Evolutionary conservation across 37 sponge, comb jelly and placozoan genomes (phyloP).

Genomic region (Bolinopsis microptera): DNA sequence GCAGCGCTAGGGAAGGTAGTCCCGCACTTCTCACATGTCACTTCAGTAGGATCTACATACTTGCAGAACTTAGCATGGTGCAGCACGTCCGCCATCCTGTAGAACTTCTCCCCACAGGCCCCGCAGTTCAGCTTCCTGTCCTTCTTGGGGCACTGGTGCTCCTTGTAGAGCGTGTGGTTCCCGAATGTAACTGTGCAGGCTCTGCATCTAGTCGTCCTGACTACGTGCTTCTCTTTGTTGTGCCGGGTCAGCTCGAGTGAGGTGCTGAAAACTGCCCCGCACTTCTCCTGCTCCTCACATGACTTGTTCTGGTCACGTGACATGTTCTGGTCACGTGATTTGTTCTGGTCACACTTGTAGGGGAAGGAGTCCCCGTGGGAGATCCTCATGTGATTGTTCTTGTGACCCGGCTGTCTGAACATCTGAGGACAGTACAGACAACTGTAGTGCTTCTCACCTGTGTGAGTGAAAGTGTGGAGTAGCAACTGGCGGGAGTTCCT

Average conservation of each 20-base stretch:
- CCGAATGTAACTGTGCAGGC: not conserved
- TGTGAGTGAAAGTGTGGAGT: constrained; percentile 32
- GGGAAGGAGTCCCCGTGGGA: not conserved
- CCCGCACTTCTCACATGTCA: constrained; percentile 19
- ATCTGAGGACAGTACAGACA: not conserved
- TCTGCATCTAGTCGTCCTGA: not conserved
- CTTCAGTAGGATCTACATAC: not conserved
- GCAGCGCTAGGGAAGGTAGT: not conserved
- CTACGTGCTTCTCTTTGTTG: not conserved
- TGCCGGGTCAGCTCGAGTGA: not conserved
- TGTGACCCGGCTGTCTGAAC: constrained; percentile 27
- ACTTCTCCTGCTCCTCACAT: not conserved
- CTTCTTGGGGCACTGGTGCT: not conserved
- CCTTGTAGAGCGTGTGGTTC: not conserved
- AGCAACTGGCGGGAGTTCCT: not conserved
- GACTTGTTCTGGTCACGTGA: too few species aligned
- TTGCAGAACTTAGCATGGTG: constrained; percentile 32
- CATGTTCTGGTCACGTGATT: not conserved
- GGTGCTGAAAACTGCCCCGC: not conserved
- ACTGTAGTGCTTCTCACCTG: constrained; percentile 21
- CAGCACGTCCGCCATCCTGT: constrained; percentile 11
- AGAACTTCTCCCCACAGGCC: constrained; percentile 34
- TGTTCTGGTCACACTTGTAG: constrained; percentile 2
- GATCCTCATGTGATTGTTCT: constrained; percentile 1
- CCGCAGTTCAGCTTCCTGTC: constrained; percentile 8